Base-by-base conservation (phyloP, 2,888 invertebrate species). In the Andricus curvator region DNA sequence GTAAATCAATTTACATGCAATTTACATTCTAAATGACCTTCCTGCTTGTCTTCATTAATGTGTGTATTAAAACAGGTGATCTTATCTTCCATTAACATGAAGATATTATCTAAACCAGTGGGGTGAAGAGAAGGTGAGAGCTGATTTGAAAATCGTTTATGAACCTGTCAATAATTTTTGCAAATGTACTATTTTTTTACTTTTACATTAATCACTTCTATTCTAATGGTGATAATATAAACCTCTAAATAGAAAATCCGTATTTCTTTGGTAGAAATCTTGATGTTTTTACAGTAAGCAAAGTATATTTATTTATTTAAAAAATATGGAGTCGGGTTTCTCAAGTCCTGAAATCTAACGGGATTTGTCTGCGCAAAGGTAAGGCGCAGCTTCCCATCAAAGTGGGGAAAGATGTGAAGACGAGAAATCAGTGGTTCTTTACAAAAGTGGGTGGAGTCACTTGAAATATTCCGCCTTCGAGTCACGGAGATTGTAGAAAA, bases 361-460 rank as follows among this genome's bases (percentile, higher is more conserved):
- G 48, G 29, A 51, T 70, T 70, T 51, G 2, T 3, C 20, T 70
- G 70, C 51, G 70, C 70, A 70, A 17, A 8, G 20, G 48, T 17
- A 25, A 20, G n/a, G 48, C 68, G 70, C 70, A 70, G 51, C 33
- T 20, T 70, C 51, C 29, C 70, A 51, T 51, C 15, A 25, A 29
- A 70, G 70, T 70, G 70, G 70, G 51, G 51, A 70, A 67, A 25
- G 9, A 70, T 48, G 9, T 48, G 29, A 51, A 17, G 11, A 29
- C 5, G 20, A 25, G 51, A 70, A 70, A 51, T 70, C 70, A 70
- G 70, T 70, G 70, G 51, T 70, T 70, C 33, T 70, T 70, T 11
- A 11, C 20, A 4, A 70, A 70, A 70, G 51, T 70, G 20, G 70
- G 70, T 20, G 70, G 70, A 70, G 70, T 33, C 29, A 70, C 29